Evolutionary conservation across 2,888 invertebrate species (phyloP).

Genomic region (Amphipyra tragopoginis): DNA sequence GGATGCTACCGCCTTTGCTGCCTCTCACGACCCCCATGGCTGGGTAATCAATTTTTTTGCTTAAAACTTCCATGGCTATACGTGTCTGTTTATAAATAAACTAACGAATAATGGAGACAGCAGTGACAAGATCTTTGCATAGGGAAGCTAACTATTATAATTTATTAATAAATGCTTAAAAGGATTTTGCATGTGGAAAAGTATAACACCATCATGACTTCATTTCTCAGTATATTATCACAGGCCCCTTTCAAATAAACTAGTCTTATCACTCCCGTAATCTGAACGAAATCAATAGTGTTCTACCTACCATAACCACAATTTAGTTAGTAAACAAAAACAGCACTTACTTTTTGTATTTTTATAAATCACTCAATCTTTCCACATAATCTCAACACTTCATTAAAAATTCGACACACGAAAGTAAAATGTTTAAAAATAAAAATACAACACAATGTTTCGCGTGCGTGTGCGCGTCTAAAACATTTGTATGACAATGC

Average conservation of each 20-base stretch:
- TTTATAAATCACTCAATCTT: constrained; percentile 14
- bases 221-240: constrained; percentile 18
- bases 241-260: constrained; percentile 2
- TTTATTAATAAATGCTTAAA: too few relatives aligned
- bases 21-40: too few relatives aligned
- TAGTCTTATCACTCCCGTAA: constrained; percentile 25
- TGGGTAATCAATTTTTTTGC: too few relatives aligned
- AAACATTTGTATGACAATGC: constrained; percentile 81
- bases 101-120: too few relatives aligned
- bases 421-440: constrained; percentile 20
- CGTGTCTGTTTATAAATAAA: too few relatives aligned
- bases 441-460: constrained; percentile 8
- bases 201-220: neutral
- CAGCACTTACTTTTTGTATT: constrained; percentile 24
- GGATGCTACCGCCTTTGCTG: too few relatives aligned
- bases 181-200: neutral
- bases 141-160: too few relatives aligned
- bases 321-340: constrained; percentile 2
- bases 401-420: constrained; percentile 23
- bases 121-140: too few relatives aligned
- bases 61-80: too few relatives aligned
- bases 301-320: constrained; percentile 15
- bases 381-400: constrained; percentile 33
- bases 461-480: constrained; percentile 61
- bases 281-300: constrained; percentile 29